Percentiles rank a stretch among this genome's conserved stretches.
Conservation (phyloP, 2,888 invertebrate species). For the Lithophane leautieri region DNA sequence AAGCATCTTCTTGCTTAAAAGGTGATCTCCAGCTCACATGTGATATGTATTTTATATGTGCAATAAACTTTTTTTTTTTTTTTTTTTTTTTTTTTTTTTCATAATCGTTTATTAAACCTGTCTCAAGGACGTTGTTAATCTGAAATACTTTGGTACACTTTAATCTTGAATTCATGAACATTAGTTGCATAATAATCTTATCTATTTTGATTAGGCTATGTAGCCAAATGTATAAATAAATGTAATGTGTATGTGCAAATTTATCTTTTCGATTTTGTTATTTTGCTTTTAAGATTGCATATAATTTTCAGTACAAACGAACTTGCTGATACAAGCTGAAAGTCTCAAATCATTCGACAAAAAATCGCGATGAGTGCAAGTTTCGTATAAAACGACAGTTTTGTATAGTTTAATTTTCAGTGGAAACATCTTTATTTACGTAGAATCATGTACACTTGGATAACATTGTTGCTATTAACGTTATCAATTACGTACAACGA, state of each 20-base stretch:
- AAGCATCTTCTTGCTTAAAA: too few species aligned
- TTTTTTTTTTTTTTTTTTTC: too few species aligned
- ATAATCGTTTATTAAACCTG: neutral
- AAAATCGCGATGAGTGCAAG: neutral
- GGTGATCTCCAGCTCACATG: too few species aligned
- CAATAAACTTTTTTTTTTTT: too few species aligned
- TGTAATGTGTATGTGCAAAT: neutral
- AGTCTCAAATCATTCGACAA: neutral
- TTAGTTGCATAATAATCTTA: neutral
- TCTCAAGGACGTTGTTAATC: too few species aligned
- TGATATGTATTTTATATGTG: too few species aligned
- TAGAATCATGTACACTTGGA: slow-evolving; percentile 28
- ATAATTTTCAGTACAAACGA: slow-evolving; percentile 3
- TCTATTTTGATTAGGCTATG: neutral
- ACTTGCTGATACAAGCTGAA: neutral
- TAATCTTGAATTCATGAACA: neutral
- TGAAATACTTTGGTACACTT: neutral
- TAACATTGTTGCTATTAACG: slow-evolving; percentile 7
- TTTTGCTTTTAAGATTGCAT: neutral
- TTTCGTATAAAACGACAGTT: neutral
- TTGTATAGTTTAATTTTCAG: neutral
- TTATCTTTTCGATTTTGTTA: neutral
- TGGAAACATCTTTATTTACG: neutral
- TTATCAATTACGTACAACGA: slow-evolving; percentile 21
- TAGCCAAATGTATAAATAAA: neutral